phyloP scores from a whole-genome alignment of 2,797 vertebrate species.

The Aeoliscus strigatus region DNA sequence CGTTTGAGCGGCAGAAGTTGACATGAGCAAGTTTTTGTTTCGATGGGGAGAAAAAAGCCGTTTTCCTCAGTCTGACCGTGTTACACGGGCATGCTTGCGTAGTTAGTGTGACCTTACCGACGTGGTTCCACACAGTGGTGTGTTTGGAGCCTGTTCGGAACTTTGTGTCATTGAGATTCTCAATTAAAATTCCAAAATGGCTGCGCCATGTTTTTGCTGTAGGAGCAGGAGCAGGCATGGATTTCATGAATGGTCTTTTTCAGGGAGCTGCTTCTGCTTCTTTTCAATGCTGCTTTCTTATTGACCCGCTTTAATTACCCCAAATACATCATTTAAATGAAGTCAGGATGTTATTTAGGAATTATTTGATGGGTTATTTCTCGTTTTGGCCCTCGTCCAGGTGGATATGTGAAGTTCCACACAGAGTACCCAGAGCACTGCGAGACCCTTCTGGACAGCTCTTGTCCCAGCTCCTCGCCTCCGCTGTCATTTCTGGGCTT shows the following conservation, averaged over 20 bases:
- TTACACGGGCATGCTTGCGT: no score
- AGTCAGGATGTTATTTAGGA: background rate
- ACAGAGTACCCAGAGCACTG: conserved; percentile 90
- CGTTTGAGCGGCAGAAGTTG: background rate
- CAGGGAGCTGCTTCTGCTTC: conserved; percentile 7
- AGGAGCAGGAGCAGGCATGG: conserved; percentile 59
- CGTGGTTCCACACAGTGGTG: background rate
- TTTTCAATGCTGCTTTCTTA: conserved; percentile 2
- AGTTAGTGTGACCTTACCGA: no score
- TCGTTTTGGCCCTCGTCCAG: conserved; percentile 62
- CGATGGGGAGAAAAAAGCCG: no score
- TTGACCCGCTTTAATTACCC: no score
- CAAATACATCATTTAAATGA: no score
- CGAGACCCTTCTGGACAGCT: conserved; percentile 93
- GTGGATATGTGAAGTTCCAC: conserved; percentile 96
- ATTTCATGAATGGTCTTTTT: conserved; percentile 63
- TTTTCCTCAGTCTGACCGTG: no score
- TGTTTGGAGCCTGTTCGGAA: conserved; percentile 19
- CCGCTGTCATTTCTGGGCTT: conserved; percentile 88
- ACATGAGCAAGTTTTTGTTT: no score
- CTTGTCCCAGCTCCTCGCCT: conserved; percentile 87
- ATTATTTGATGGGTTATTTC: conserved; percentile 3
- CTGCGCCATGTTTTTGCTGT: conserved; percentile 67
- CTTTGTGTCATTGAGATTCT: conserved; percentile 63
- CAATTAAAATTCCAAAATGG: conserved; percentile 78